Evolutionary conservation across 2,797 vertebrate species (phyloP), one percentile per base, ranked within the genome.

Genomic region (Hyperoplus lanceolatus): DNA sequence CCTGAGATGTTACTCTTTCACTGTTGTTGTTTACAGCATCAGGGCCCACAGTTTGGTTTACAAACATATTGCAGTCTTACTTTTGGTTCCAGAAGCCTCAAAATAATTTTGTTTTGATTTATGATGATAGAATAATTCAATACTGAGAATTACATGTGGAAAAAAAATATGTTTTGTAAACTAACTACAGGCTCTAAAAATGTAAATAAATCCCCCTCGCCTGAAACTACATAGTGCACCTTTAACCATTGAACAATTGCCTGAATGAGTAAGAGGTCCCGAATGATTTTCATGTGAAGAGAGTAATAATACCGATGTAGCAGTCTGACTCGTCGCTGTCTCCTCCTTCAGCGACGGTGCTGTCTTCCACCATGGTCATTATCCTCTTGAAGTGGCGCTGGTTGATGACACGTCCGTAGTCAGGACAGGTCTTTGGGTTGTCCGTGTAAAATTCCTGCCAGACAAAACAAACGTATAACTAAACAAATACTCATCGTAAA

Each of bases 381-480:
- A 99, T 14, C 66, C 98, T 95, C 85, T 87, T 95, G 90, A 97
- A 97, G 91, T 99, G 98, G 1, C 84, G 96, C 78, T 94, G 91
- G 87, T 96, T 99, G 90, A 99, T 46, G 53, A 99, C 96, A 85
- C 97, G 96, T 59, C 95, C 97, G 0, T 98, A 99, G 85, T 99
- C 98, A 0, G 90, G 85, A 79, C 97, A 99, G 0, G 81, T 94
- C 88, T 97, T 96, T 41, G 97, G 91, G 3, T 97, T 92, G 6
- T 96, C 96, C 12, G 98, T 97, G 53, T 99, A 99, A 91, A 97
- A 99, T 5, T 97, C 97, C 98, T 99, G 66, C 55, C 63, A 75
- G 56, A 65, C 1, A 2, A 75, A 39, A 71, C 15, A 66, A 58
- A 53, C 3, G 45, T 8, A 73, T 61, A 9, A 36, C 0, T 36